These are phyloP conservation scores for Dysmachus trigonus DNA, from an alignment of 2,888 invertebrate species.

Conservation along the genomic window DNA sequence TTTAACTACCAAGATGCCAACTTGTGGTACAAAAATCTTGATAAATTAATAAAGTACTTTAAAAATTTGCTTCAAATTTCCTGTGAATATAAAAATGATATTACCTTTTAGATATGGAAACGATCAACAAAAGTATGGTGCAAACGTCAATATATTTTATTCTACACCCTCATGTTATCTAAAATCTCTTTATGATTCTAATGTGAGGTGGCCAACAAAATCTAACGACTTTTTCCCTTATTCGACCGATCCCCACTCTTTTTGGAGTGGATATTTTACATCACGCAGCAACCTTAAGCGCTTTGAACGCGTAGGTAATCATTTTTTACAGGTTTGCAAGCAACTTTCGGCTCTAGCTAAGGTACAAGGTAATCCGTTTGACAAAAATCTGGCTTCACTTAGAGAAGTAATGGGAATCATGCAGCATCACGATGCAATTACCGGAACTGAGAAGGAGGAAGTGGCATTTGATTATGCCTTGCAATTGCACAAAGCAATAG, in stretches of 20 bases:
- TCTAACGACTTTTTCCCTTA: constrained; percentile 93
- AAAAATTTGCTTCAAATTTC: constrained; percentile 50
- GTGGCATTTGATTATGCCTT: constrained; percentile 90
- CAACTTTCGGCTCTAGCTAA: constrained; percentile 74
- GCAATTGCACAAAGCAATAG: constrained; percentile 75
- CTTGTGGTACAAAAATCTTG: constrained; percentile 86
- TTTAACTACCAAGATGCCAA: constrained; percentile 83
- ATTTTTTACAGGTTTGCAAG: constrained; percentile 80
- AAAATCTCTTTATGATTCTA: constrained; percentile 77
- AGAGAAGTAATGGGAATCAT: constrained; percentile 81
- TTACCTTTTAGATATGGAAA: constrained; percentile 70
- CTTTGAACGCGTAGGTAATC: constrained; percentile 79
- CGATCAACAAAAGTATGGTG: constrained; percentile 68
- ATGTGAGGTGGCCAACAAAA: constrained; percentile 75
- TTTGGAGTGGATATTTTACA: constrained; percentile 94
- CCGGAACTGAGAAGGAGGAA: constrained; percentile 86
- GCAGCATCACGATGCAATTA: constrained; percentile 92
- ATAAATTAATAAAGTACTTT: constrained; percentile 83
- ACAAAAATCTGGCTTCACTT: constrained; percentile 67
- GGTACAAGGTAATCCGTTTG: background rate
- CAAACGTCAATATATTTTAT: constrained; percentile 80
- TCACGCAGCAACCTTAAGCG: constrained; percentile 84
- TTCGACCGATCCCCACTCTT: constrained; percentile 83
- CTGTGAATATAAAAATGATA: background rate
- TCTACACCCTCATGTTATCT: constrained; percentile 88